phyloP scores from a whole-genome alignment of 2,113 vertebrate species.

The Cochlearius cochlearius region DNA sequence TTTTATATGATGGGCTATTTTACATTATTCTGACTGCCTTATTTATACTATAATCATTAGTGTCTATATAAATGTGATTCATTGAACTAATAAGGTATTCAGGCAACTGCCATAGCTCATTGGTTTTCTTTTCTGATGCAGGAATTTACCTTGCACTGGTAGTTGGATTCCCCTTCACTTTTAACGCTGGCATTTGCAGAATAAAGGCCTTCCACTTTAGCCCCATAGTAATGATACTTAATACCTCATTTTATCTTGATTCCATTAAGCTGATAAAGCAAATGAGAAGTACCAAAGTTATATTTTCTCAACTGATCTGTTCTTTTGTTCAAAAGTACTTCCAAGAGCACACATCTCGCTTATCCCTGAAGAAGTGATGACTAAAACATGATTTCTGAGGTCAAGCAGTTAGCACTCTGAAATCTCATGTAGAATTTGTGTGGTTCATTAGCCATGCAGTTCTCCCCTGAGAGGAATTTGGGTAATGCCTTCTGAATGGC shows the following conservation, averaged over 20 bases:
- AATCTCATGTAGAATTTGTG: neutral
- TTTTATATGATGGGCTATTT: conserved; percentile 44
- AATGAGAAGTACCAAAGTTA: neutral
- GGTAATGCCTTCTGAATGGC: neutral
- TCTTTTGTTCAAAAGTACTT: neutral
- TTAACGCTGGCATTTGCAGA: neutral
- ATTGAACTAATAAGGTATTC: conserved; percentile 56
- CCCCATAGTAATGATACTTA: neutral
- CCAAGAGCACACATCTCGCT: neutral
- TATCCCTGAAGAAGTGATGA: neutral
- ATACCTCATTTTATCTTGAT: neutral
- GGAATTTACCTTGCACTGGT: neutral
- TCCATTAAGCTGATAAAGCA: neutral
- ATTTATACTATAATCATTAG: conserved; percentile 55
- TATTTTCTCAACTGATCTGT: neutral
- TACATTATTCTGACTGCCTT: conserved; percentile 36
- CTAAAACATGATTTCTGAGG: neutral
- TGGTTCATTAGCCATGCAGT: neutral
- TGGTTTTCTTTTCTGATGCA: neutral
- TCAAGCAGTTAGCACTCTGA: neutral
- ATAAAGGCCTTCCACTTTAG: neutral
- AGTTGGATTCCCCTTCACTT: neutral
- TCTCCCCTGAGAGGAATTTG: neutral
- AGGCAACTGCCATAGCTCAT: conserved; percentile 5
- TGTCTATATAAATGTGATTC: conserved; percentile 39